Evolutionary conservation across 1,140 invertebrate species (phyloP).

Genomic region (Neomicropteryx cornuta): DNA sequence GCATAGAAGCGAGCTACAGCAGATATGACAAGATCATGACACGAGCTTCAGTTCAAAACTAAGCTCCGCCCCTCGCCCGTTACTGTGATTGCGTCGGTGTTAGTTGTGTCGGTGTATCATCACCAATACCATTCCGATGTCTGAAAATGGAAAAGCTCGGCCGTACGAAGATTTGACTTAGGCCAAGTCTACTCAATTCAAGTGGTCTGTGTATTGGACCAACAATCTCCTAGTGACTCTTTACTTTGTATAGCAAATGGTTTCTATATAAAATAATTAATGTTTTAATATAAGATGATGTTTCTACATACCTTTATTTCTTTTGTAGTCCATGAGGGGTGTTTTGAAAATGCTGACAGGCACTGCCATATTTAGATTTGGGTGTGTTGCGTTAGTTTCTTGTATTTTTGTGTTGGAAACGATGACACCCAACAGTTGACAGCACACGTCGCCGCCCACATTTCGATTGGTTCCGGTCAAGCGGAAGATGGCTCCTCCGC

Average conservation of each 20-base stretch:
- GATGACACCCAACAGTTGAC: conserved; percentile 39
- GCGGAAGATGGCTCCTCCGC: conserved; percentile 44
- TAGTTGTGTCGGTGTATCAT: too few relatives aligned
- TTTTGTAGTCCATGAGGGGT: conserved; percentile 29
- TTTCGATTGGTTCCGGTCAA: conserved; percentile 13
- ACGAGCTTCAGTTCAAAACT: too few relatives aligned
- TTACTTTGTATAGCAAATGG: background rate
- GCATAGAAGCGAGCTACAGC: too few relatives aligned
- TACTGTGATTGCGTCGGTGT: too few relatives aligned
- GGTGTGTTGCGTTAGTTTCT: conserved; percentile 28
- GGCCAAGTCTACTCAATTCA: too few relatives aligned
- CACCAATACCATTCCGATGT: too few relatives aligned
- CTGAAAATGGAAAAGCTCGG: too few relatives aligned
- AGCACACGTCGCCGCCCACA: conserved; percentile 9
- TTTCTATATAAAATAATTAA: conserved; percentile 1
- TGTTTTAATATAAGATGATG: background rate
- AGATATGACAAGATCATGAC: too few relatives aligned
- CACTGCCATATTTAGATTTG: conserved; percentile 45
- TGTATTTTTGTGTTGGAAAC: conserved; percentile 39
- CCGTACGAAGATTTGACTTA: too few relatives aligned
- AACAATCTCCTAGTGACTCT: too few relatives aligned
- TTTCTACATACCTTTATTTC: conserved; percentile 28
- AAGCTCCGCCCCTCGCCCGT: too few relatives aligned
- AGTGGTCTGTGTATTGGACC: too few relatives aligned
- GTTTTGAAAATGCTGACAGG: conserved; percentile 28